Evolutionary conservation across 2,797 vertebrate genomes (phyloP).

Genomic region (Lateolabrax maculatus): DNA sequence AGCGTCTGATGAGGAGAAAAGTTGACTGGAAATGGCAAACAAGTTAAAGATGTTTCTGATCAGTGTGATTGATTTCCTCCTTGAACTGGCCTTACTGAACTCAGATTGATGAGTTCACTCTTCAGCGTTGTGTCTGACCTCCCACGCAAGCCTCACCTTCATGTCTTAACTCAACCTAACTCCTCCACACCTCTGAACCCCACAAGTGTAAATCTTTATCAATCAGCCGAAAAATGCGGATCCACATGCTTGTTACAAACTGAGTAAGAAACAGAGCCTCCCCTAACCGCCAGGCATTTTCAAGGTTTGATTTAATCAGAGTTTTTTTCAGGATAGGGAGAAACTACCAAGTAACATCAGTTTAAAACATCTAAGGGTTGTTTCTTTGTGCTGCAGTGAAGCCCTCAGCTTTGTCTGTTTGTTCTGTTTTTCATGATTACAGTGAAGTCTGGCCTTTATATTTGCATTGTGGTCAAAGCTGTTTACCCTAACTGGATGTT

Average conservation of each 20-base stretch:
- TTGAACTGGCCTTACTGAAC: constrained; percentile 46
- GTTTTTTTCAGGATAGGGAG: constrained; percentile 23
- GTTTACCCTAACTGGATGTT: constrained; percentile 61
- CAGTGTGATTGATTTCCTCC: constrained; percentile 57
- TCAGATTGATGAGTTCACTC: constrained; percentile 68
- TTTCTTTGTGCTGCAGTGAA: constrained; percentile 28
- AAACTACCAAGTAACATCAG: constrained; percentile 30
- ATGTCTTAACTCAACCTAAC: constrained; percentile 58
- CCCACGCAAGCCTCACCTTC: constrained; percentile 59
- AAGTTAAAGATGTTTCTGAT: constrained; percentile 62
- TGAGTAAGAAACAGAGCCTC: constrained; percentile 5
- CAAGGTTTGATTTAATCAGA: constrained; percentile 28
- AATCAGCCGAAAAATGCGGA: constrained; percentile 34
- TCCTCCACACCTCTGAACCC: constrained; percentile 64
- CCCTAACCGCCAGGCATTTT: constrained; percentile 17
- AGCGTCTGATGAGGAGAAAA: constrained; percentile 4
- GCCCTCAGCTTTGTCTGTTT: constrained; percentile 32
- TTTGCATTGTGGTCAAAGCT: constrained; percentile 63
- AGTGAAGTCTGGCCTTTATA: constrained; percentile 39
- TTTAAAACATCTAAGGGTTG: constrained; percentile 16
- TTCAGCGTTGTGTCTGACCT: constrained; percentile 63
- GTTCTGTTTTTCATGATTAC: constrained; percentile 55
- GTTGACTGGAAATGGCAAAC: constrained; percentile 31
- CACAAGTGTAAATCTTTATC: constrained; percentile 56
- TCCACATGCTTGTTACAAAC: constrained; percentile 29